Evolutionary conservation across 2,797 vertebrate species (phyloP), one percentile per base, ranked within the genome.

Genomic region (Tragelaphus eurycerus): DNA sequence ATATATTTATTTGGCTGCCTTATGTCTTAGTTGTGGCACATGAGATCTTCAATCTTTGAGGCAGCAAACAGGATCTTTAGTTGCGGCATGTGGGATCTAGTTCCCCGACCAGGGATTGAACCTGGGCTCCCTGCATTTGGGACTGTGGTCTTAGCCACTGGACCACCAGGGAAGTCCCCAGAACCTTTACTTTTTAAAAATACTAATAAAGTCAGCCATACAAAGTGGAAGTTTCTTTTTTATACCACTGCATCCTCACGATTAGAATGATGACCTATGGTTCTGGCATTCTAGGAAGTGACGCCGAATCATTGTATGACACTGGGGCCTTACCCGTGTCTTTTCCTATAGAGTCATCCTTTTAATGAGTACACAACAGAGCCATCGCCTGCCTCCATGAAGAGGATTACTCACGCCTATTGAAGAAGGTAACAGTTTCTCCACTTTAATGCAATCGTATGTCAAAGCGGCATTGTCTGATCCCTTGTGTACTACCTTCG

Each of bases 301-400:
- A 21, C 0, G 21, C 10, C 3, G 50, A 15, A 8, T 23, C n/a
- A 46, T 1, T 13, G 0, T 16, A 9, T 3, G 27, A 52, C 50
- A 2, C 46, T 3, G 60, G 71, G 23, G 14, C 23, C 8, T 23
- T 15, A 48, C 6, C 6, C 3, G 2, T 23, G 15, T 27, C 46
- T 59, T 38, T 59, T 14, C 57, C 94, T 10, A 50, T 3, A 9
- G 38, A 71, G 7, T 74, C 55, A 17, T 7, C 17, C 29, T 64
- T 19, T 48, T 83, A 19, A 0, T 13, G 6, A 46, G 54, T 21
- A 31, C 0, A 10, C 46, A 59, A 43, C 2, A 29, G 23, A 81
- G 38, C 4, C 6, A 3, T 12, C 4, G 3, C 16, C 15, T 0
- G 0, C 4, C 4, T 46, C 52, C 27, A 11, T 0, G 0, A 34